Conservation (phyloP, 1,140 invertebrate species). For the Caenorhabditis remanei region DNA sequence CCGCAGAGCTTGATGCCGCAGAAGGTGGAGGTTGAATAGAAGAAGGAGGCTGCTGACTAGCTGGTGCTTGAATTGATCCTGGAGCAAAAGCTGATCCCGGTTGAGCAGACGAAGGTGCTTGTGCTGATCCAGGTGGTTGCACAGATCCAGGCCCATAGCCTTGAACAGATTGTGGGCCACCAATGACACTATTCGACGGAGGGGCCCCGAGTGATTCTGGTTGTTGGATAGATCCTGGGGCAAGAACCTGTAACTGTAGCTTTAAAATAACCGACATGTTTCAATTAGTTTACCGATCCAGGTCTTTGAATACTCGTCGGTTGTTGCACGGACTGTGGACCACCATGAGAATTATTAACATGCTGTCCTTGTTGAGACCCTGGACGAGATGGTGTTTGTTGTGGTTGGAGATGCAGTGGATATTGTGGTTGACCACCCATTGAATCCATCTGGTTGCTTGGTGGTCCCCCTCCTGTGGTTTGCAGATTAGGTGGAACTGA, state of each 20-base stretch:
- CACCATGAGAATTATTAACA: not conserved
- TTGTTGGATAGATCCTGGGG: conserved; percentile 15
- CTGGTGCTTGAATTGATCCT: conserved; percentile 24
- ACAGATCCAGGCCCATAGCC: conserved; percentile 14
- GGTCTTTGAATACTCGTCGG: conserved; percentile 30
- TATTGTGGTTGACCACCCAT: conserved; percentile 11
- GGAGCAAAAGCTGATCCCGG: not conserved
- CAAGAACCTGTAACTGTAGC: not conserved
- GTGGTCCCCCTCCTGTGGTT: not conserved
- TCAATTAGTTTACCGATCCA: conserved; percentile 1
- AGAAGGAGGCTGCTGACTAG: conserved; percentile 16
- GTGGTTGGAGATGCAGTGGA: conserved; percentile 17
- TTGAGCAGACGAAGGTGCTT: conserved; percentile 34
- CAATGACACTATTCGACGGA: not conserved
- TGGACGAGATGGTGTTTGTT: conserved; percentile 14
- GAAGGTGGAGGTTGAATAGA: conserved; percentile 27
- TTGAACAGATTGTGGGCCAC: conserved; percentile 28
- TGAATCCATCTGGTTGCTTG: conserved; percentile 14
- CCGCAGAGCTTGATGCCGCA: not conserved
- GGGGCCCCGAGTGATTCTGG: not conserved
- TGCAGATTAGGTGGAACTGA: conserved; percentile 17
- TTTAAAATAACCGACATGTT: not conserved
- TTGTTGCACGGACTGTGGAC: conserved; percentile 16
- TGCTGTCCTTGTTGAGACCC: conserved; percentile 34
- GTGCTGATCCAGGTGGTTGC: conserved; percentile 22